These are phyloP conservation scores for Papilio polyxenes DNA, from an alignment of 1,140 invertebrate genomes.

Conservation along the genomic window DNA sequence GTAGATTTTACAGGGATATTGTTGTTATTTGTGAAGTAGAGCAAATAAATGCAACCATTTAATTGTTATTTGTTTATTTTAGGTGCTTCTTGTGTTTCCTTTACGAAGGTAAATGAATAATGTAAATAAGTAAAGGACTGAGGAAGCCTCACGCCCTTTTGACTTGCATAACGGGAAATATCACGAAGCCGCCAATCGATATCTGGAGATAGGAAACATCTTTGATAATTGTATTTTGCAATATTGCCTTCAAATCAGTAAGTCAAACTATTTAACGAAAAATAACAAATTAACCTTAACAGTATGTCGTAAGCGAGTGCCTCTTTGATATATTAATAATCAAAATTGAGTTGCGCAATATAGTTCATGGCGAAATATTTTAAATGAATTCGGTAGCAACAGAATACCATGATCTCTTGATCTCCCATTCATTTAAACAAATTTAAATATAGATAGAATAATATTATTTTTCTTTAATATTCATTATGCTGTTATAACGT, in stretches of 20 bases:
- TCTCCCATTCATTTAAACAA: not conserved
- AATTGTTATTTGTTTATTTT: not conserved
- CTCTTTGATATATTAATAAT: not conserved
- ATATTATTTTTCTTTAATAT: constrained; percentile 5
- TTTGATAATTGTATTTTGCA: too few species aligned
- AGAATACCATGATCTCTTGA: not conserved
- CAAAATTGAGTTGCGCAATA: not conserved
- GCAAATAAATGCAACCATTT: not conserved
- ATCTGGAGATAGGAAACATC: too few species aligned
- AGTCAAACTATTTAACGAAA: too few species aligned
- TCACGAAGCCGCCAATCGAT: too few species aligned
- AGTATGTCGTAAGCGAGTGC: not conserved
- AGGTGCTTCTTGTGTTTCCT: not conserved
- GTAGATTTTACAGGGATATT: not conserved
- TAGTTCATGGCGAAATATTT: not conserved
- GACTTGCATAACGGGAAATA: too few species aligned
- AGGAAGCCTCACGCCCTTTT: too few species aligned
- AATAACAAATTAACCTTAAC: not conserved
- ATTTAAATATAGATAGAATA: not conserved
- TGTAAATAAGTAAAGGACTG: too few species aligned
- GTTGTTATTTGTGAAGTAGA: not conserved
- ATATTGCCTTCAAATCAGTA: too few species aligned
- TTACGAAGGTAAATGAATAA: too few species aligned
- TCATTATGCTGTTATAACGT: not conserved
- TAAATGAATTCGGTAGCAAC: not conserved